Evolutionary conservation across 2,113 vertebrate genomes (phyloP).

Genomic region (Bubalus kerabau): DNA sequence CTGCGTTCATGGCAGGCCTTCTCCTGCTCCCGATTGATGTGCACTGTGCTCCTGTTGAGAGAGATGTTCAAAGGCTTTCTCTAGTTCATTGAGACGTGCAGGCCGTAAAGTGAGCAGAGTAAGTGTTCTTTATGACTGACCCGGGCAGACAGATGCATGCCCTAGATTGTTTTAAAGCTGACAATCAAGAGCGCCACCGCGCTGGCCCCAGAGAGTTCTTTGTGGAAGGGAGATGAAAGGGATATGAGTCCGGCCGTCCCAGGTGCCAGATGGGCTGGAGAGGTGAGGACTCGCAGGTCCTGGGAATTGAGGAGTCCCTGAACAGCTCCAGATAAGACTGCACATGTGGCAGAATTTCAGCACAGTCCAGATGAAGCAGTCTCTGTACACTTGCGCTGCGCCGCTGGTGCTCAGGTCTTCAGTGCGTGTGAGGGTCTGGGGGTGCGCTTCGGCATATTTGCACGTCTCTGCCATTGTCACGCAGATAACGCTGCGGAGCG

Average conservation of each 20-base stretch:
- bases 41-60: background rate
- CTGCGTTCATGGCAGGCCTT: background rate
- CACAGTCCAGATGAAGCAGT: background rate
- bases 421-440: background rate
- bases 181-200: background rate
- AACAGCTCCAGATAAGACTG: background rate
- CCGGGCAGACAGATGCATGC: background rate
- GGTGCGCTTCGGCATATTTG: background rate
- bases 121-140: background rate
- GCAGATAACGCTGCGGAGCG: background rate
- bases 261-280: background rate
- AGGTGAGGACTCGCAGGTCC: background rate
- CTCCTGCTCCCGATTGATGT: background rate
- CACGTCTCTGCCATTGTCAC: too few relatives aligned
- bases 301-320: background rate
- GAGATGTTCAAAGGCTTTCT: slow-evolving; percentile 25
- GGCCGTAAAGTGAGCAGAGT: background rate
- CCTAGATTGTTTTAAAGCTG: slow-evolving; percentile 23
- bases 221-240: slow-evolving; percentile 22
- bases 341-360: accelerated
- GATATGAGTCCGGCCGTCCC: background rate
- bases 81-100: background rate
- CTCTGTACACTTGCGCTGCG: background rate
- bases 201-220: background rate
- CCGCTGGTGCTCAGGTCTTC: background rate